Conservation (phyloP, 2,113 vertebrate genomes). For the Gadus macrocephalus region DNA sequence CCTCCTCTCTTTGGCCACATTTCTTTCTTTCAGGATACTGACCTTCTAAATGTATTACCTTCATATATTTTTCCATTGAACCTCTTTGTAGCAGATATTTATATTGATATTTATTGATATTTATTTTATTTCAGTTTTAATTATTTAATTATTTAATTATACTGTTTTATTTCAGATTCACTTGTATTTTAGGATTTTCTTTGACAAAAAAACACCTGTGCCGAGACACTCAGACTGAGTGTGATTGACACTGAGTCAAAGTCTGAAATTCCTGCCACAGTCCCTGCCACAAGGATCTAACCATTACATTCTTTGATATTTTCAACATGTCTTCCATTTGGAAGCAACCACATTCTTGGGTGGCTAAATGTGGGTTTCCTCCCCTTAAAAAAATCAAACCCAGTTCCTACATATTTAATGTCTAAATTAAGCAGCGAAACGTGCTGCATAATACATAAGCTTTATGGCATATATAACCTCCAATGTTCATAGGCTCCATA, state of each 20-base stretch:
- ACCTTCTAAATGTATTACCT: not conserved
- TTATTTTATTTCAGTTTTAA: not conserved
- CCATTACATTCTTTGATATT: conserved; percentile 51
- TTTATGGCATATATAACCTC: conserved; percentile 40
- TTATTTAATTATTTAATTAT: not conserved
- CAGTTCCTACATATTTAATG: conserved; percentile 57
- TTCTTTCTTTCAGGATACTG: not conserved
- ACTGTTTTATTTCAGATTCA: too few relatives aligned
- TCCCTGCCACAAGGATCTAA: conserved; percentile 44
- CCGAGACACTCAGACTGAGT: conserved; percentile 55
- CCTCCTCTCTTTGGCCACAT: not conserved
- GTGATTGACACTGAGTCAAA: conserved; percentile 25
- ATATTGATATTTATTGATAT: not conserved
- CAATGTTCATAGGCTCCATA: conserved; percentile 29
- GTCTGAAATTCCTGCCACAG: conserved; percentile 58
- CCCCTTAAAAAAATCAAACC: conserved; percentile 32
- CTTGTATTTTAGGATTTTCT: not conserved
- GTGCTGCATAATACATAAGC: conserved; percentile 57
- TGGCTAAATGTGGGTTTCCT: conserved; percentile 37
- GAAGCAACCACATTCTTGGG: conserved; percentile 31
- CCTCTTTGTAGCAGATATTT: not conserved
- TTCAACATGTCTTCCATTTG: conserved; percentile 33
- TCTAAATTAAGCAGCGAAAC: conserved; percentile 56
- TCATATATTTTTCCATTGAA: not conserved
- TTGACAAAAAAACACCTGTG: conserved; percentile 52